Evolutionary conservation across 2,113 vertebrate genomes (phyloP).

Genomic region (Trachemys scripta): DNA sequence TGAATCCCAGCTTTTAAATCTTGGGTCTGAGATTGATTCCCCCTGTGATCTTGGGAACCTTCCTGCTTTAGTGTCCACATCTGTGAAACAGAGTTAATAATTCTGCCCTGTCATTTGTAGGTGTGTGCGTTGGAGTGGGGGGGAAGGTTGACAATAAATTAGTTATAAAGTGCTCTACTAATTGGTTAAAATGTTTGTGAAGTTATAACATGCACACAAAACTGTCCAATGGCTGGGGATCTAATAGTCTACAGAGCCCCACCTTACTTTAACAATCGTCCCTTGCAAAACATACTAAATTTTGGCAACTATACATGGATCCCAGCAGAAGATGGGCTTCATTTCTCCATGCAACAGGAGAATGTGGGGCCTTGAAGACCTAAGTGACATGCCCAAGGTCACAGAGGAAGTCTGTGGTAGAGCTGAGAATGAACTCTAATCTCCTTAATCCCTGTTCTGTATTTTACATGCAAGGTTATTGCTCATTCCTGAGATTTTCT

Average conservation of each 20-base stretch:
- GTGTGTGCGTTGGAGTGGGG: not conserved
- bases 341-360: not conserved
- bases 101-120: not conserved
- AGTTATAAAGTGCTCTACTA: not conserved
- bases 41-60: not conserved
- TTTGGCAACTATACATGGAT: not conserved
- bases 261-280: not conserved
- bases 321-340: not conserved
- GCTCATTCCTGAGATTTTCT: constrained; percentile 26
- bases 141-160: not conserved
- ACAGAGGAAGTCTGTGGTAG: not conserved
- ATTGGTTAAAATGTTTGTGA: not conserved
- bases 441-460: not conserved
- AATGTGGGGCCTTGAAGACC: not conserved
- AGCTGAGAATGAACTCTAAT: not conserved
- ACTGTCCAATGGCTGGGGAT: not conserved
- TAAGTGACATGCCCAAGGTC: not conserved
- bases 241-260: not conserved
- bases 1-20: not conserved
- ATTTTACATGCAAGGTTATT: constrained; percentile 13
- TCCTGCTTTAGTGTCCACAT: not conserved
- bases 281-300: not conserved
- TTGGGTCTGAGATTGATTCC: not conserved
- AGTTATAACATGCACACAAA: not conserved
- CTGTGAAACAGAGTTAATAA: not conserved